Percentiles rank a stretch among this genome's conserved stretches.
Conservation (phyloP, 2,888 invertebrate genomes). For the Sesamia inferens region DNA sequence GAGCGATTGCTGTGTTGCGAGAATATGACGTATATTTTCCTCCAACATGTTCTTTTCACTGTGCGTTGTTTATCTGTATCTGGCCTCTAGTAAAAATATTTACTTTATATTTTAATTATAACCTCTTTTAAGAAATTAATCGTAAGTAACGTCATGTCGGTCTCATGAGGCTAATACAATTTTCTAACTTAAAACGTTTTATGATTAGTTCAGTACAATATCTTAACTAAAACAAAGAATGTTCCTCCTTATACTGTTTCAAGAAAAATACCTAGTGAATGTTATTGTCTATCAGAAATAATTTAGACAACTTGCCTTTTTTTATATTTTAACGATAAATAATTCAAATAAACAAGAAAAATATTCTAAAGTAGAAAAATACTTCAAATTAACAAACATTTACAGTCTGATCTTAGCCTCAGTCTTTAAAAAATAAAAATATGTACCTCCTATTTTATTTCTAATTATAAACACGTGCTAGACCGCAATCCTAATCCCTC, state of each 20-base stretch:
- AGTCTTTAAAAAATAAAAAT: too few species aligned
- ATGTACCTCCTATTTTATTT: too few species aligned
- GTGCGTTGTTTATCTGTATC: too few species aligned
- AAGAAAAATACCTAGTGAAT: background rate
- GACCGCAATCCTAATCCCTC: too few species aligned
- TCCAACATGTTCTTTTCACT: too few species aligned
- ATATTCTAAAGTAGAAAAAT: slow-evolving; percentile 26
- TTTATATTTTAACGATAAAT: slow-evolving; percentile 31
- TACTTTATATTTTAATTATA: too few species aligned
- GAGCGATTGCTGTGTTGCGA: too few species aligned
- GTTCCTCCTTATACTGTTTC: background rate
- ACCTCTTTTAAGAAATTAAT: background rate
- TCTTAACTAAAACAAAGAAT: background rate
- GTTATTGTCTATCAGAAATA: background rate
- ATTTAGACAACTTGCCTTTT: background rate
- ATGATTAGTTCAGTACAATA: background rate
- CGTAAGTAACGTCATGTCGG: background rate
- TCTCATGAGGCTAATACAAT: background rate
- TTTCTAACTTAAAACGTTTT: background rate
- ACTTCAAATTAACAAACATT: slow-evolving; percentile 2
- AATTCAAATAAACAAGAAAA: slow-evolving; percentile 17
- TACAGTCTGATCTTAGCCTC: too few species aligned
- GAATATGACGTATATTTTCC: too few species aligned
- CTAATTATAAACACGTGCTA: too few species aligned
- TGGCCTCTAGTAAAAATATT: too few species aligned